These are phyloP conservation scores for Dromas ardeola DNA, from an alignment of 2,113 vertebrate genomes.

Conservation along the genomic window DNA sequence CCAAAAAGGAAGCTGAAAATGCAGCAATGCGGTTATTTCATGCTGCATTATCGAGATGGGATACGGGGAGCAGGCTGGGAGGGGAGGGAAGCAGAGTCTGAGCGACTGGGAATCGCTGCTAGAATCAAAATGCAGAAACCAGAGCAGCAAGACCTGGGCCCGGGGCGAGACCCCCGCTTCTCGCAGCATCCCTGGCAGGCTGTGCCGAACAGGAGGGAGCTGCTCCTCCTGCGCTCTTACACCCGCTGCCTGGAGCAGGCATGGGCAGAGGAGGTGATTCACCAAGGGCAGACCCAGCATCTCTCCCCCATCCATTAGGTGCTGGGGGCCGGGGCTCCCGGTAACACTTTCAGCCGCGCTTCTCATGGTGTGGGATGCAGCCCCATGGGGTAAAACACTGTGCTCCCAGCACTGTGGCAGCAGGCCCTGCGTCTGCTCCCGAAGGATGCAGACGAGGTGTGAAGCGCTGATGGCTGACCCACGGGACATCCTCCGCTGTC, in stretches of 20 bases:
- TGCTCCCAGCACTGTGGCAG: background rate
- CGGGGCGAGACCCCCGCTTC: rapidly evolving
- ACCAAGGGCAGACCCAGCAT: background rate
- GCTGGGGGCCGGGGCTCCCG: background rate
- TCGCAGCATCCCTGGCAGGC: background rate
- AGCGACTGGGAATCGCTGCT: background rate
- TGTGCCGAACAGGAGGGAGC: background rate
- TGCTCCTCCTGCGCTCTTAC: background rate
- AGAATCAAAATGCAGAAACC: rapidly evolving
- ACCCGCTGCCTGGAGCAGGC: rapidly evolving
- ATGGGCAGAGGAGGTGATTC: rapidly evolving
- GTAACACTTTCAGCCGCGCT: background rate
- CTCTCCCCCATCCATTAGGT: background rate
- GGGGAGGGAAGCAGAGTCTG: background rate
- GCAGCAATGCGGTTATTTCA: background rate
- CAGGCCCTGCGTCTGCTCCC: background rate
- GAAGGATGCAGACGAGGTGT: too few species aligned
- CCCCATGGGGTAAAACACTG: too few species aligned
- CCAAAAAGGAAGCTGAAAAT: background rate
- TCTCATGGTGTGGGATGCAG: background rate
- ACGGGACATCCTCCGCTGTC: rapidly evolving
- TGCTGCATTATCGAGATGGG: background rate
- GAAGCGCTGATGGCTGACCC: too few species aligned
- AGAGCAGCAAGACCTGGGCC: background rate
- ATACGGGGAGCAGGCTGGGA: background rate